Evolutionary conservation across 2,797 vertebrate genomes (phyloP).

Genomic region (Chelonia mydas): DNA sequence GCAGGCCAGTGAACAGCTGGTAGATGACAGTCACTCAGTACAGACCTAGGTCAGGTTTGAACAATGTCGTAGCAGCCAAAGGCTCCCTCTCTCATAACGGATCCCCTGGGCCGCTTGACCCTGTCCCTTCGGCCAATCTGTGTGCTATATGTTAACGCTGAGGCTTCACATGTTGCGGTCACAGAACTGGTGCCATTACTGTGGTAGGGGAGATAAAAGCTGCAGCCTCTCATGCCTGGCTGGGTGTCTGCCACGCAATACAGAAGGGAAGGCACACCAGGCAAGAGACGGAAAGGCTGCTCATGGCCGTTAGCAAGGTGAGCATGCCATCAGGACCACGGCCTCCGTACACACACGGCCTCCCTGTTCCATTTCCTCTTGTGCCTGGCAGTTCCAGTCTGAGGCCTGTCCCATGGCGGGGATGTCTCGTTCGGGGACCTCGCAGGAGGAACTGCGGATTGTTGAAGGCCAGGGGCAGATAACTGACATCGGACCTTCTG

Average conservation of each 20-base stretch:
- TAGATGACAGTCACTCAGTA: not conserved
- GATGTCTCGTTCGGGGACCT: conserved; percentile 89
- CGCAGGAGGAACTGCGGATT: conserved; percentile 94
- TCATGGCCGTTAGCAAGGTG: not conserved
- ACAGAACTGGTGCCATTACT: not conserved
- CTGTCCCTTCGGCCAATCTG: accelerated
- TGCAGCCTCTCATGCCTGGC: not conserved
- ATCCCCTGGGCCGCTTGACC: not conserved
- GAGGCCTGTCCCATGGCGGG: conserved; percentile 87
- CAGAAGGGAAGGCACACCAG: not conserved
- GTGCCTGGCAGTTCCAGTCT: conserved; percentile 88
- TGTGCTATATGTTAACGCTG: not conserved
- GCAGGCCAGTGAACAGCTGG: not conserved
- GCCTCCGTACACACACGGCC: not conserved
- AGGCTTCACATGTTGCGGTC: not conserved
- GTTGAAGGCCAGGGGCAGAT: conserved; percentile 96
- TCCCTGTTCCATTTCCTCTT: accelerated
- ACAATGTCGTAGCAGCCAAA: not conserved
- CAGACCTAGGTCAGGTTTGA: not conserved
- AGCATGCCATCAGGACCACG: accelerated
- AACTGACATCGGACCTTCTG: conserved; percentile 87
- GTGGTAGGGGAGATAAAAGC: not conserved
- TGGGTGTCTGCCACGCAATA: not conserved
- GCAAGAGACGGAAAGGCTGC: not conserved
- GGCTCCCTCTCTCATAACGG: not conserved